Evolutionary conservation across 2,888 invertebrate species (phyloP).

Genomic region (Shargacucullia verbasci): DNA sequence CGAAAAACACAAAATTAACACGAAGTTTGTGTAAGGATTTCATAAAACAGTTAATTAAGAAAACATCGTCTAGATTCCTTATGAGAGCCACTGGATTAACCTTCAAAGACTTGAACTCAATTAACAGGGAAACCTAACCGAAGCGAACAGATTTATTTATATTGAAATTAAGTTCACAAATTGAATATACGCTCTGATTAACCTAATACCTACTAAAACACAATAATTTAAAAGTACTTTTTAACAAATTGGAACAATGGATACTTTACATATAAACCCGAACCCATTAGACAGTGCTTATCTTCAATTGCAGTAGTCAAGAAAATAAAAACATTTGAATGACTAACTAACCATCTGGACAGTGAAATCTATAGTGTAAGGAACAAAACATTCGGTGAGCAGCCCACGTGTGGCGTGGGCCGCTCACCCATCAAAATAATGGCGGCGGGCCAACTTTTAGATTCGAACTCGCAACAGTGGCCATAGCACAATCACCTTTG

Average conservation of each 20-base stretch:
- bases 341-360: constrained; percentile 66
- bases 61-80: constrained; percentile 54
- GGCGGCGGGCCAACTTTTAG: constrained; percentile 81
- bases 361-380: constrained; percentile 63
- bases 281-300: no score
- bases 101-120: constrained; percentile 32
- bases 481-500: constrained; percentile 84
- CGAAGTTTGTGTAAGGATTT: constrained; percentile 65
- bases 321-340: constrained; percentile 54
- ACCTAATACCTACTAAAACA: constrained; percentile 24
- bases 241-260: no score
- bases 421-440: constrained; percentile 86
- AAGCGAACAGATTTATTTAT: constrained; percentile 18
- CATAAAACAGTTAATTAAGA: constrained; percentile 65
- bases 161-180: constrained; percentile 16
- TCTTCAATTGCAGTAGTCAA: constrained; percentile 12
- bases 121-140: constrained; percentile 9
- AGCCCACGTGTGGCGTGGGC: constrained; percentile 70
- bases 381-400: constrained; percentile 78
- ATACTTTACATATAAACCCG: no score
- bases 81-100: constrained; percentile 54
- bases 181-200: constrained; percentile 13
- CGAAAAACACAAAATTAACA: constrained; percentile 73
- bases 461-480: constrained; percentile 67
- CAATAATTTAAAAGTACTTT: not conserved